Conservation (phyloP, 2,797 vertebrate species). For the Lates japonicus region DNA sequence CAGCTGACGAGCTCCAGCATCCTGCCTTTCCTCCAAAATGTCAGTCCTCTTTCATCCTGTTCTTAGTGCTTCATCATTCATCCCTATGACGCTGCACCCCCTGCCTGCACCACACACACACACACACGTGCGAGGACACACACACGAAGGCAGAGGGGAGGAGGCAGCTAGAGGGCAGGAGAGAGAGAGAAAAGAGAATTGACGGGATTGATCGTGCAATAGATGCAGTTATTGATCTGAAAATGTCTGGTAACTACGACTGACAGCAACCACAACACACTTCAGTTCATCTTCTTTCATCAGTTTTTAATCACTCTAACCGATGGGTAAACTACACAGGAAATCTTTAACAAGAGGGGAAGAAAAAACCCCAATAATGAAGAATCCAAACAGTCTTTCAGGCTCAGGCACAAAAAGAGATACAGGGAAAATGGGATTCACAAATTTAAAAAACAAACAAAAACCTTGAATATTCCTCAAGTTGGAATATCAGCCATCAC, state of each 20-base stretch:
- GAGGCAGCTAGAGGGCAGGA: slow-evolving; percentile 14
- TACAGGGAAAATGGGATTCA: slow-evolving; percentile 42
- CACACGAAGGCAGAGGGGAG: neutral
- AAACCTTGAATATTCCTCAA: slow-evolving; percentile 21
- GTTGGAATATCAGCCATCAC: slow-evolving; percentile 28
- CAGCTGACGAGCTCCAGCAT: slow-evolving; percentile 22
- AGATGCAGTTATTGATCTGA: slow-evolving; percentile 37
- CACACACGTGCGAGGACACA: neutral
- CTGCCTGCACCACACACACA: slow-evolving; percentile 7
- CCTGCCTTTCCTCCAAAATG: slow-evolving; percentile 59
- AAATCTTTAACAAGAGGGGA: slow-evolving; percentile 29
- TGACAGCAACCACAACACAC: slow-evolving; percentile 47
- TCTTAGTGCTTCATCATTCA: slow-evolving; percentile 46
- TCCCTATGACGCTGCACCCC: slow-evolving; percentile 39
- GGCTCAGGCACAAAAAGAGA: slow-evolving; percentile 62
- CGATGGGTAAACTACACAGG: slow-evolving; percentile 52
- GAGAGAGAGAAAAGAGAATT: slow-evolving; percentile 27
- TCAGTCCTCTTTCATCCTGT: slow-evolving; percentile 64
- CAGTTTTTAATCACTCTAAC: slow-evolving; percentile 74
- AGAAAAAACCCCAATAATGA: slow-evolving; percentile 22
- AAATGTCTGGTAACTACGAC: slow-evolving; percentile 22
- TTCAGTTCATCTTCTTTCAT: slow-evolving; percentile 50
- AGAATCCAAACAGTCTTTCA: slow-evolving; percentile 58
- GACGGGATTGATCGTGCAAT: slow-evolving; percentile 27
- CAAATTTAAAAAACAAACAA: slow-evolving; percentile 38